Evolutionary conservation across 2,888 invertebrate genomes (phyloP).

Genomic region (Stenoptilia bipunctidactyla): DNA sequence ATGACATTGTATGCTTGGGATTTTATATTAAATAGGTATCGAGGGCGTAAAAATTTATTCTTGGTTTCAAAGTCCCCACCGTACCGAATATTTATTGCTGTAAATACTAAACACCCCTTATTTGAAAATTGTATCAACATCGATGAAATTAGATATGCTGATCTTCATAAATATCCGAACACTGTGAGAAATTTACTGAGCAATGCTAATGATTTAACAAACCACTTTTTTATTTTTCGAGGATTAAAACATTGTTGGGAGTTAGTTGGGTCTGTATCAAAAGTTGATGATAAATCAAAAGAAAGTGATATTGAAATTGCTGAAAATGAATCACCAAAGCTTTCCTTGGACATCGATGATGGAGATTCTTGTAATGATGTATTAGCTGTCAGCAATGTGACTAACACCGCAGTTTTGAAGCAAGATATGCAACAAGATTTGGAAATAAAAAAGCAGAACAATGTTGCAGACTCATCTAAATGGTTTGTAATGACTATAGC

Average conservation of each 20-base stretch:
- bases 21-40: constrained; percentile 45
- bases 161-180: constrained; percentile 42
- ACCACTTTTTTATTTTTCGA: constrained; percentile 49
- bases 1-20: constrained; percentile 43
- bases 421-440: too few species aligned
- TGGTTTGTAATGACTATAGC: constrained; percentile 71
- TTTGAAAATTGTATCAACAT: constrained; percentile 46
- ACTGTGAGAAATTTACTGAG: constrained; percentile 47
- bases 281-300: constrained; percentile 21
- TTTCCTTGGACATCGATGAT: not conserved
- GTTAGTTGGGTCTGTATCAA: constrained; percentile 45
- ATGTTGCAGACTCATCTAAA: constrained; percentile 32
- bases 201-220: constrained; percentile 36
- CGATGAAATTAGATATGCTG: constrained; percentile 37
- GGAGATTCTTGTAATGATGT: not conserved
- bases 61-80: constrained; percentile 37
- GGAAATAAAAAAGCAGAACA: too few species aligned
- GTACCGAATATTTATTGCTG: constrained; percentile 46
- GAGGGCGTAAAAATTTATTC: constrained; percentile 42
- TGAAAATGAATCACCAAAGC: constrained; percentile 2
- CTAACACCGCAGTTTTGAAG: not conserved
- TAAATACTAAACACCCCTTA: constrained; percentile 28
- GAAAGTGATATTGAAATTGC: constrained; percentile 4
- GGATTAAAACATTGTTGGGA: constrained; percentile 56
- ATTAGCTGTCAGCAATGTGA: not conserved